Conservation (phyloP, 2,888 invertebrate species). For the Lumbricus terrestris region DNA sequence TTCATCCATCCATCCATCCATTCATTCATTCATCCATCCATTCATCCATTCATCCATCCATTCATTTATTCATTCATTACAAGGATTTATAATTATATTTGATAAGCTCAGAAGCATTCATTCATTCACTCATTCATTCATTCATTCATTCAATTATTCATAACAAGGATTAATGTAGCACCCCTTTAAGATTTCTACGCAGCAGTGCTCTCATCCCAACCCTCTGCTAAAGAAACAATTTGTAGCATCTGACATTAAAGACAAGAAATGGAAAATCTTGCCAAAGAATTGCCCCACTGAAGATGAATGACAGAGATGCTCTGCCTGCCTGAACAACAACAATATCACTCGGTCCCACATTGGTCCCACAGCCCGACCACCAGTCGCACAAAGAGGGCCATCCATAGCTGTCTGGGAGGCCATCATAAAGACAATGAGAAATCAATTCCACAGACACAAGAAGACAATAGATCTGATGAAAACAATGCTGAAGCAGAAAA, state of each 20-base stretch:
- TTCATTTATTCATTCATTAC: no score
- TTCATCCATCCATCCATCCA: no score
- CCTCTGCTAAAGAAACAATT: neutral
- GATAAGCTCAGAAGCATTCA: no score
- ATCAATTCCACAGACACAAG: neutral
- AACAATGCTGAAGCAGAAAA: neutral
- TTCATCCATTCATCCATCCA: no score
- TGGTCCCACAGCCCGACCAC: neutral
- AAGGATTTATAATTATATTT: no score
- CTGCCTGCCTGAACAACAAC: neutral
- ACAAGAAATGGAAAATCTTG: neutral
- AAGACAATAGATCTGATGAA: constrained; percentile 3
- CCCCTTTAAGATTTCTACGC: no score
- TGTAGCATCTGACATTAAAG: neutral
- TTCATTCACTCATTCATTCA: no score
- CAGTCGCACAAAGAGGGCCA: neutral
- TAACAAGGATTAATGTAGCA: no score
- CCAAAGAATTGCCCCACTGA: no score
- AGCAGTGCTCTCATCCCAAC: no score
- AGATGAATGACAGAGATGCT: neutral
- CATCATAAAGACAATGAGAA: neutral
- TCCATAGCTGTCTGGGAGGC: neutral
- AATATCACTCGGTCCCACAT: neutral
- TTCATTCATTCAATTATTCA: no score
- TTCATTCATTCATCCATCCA: no score